Base-by-base conservation (phyloP, 2,797 vertebrate genomes). In the Limnodromus scolopaceus region DNA sequence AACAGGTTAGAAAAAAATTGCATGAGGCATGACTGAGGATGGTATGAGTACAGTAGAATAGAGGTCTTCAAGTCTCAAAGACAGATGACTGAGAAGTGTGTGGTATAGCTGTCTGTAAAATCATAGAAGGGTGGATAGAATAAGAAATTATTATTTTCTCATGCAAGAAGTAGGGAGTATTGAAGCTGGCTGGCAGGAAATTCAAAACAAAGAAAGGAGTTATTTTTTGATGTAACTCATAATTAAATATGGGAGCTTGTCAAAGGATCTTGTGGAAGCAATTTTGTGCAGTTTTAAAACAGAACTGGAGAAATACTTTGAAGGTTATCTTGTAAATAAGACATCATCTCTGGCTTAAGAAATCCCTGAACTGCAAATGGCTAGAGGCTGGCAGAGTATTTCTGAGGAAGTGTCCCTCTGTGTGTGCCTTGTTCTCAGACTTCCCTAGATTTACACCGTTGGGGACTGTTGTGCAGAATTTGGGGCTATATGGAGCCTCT, bases 311-410 rank as follows among this genome's bases (percentile, higher is more conserved):
- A 85, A 71, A 48, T 49, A 53, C 54, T 61, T 87, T 15, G 23
- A 76, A 72, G 39, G 11, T 77, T 61, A 30, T 65, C 4, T 65
- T 82, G 72, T 61, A 10, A 17, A 86, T 81, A 72, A 87, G 84
- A 28, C 5, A 51, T 75, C 36, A 43, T 88, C 45, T 92, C 38
- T 61, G 65, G 17, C 64, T 96, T 22, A 64, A 77, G 84, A 95
- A 89, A 64, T 94, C 57, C 18, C 34, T 71, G 38, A 83, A 74
- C 64, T 77, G 24, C 55, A 81, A 70, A 84, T 78, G 93, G 27
- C 30, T 82, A 34, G 65, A 92, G 55, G 43, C 82, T 89, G 60
- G 25, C 60, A 41, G 75, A 87, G 22, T 79, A 46, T 46, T 81
- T 92, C 49, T 71, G 48, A 55, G 34, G 32, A 57, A 72, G 13